These are phyloP conservation scores for Micromys minutus DNA, from an alignment of 2,113 vertebrate species.

Conservation along the genomic window DNA sequence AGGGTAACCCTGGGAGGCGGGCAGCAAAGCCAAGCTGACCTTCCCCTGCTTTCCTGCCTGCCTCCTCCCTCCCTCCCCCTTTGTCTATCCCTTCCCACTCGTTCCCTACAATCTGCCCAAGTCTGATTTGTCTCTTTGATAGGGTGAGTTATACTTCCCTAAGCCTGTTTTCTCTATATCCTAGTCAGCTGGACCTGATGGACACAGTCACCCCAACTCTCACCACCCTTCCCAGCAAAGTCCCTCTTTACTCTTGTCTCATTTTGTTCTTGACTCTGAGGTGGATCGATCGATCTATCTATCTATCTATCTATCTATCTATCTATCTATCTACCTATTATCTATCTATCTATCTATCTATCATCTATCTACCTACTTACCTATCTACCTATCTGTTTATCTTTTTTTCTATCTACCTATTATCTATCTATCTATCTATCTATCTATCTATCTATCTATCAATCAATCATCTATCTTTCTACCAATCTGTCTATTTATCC, in stretches of 20 bases:
- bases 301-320: background rate
- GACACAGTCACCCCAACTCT: background rate
- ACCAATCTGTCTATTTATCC: too few relatives aligned
- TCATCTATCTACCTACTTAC: too few relatives aligned
- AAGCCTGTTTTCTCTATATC: too few relatives aligned
- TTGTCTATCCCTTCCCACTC: background rate
- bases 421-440: too few relatives aligned
- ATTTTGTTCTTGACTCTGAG: background rate
- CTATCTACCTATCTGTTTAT: too few relatives aligned
- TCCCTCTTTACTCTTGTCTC: background rate
- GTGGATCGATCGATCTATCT: background rate
- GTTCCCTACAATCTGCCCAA: background rate
- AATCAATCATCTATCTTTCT: too few relatives aligned
- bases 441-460: too few relatives aligned
- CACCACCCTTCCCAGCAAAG: background rate
- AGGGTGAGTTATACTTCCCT: background rate
- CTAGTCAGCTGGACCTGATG: background rate
- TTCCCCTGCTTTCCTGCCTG: background rate
- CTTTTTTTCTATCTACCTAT: too few relatives aligned
- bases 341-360: too few relatives aligned
- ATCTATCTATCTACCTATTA: too few relatives aligned
- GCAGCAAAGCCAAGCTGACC: background rate
- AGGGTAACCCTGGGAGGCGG: background rate
- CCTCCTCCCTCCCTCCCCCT: background rate
- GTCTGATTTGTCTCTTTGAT: background rate